Evolutionary conservation across 2,888 invertebrate species (phyloP).

Genomic region (Clusia tigrina): DNA sequence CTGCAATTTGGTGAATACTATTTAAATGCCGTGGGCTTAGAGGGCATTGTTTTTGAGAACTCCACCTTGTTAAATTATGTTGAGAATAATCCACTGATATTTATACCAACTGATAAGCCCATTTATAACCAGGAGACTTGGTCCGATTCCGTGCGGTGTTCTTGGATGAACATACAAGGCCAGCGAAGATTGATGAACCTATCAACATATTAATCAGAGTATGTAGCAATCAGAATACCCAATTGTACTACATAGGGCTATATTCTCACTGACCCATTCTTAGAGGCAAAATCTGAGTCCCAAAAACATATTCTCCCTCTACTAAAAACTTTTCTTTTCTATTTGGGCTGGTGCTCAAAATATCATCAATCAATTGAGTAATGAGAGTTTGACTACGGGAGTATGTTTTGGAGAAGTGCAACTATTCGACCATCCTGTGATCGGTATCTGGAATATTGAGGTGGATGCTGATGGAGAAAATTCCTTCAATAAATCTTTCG

Average conservation of each 20-base stretch:
- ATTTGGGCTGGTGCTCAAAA: constrained; percentile 79
- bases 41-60: constrained; percentile 77
- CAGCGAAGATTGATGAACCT: constrained; percentile 63
- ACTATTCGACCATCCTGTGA: constrained; percentile 81
- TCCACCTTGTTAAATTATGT: constrained; percentile 77
- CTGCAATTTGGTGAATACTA: constrained; percentile 50
- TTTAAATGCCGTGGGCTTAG: constrained; percentile 67
- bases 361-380: constrained; percentile 81
- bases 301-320: no score
- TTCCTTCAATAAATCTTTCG: constrained; percentile 51
- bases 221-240: constrained; percentile 24
- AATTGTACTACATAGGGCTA: neutral
- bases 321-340: neutral
- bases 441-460: constrained; percentile 88
- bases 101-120: constrained; percentile 91
- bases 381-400: constrained; percentile 74
- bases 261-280: no score
- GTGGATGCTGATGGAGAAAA: constrained; percentile 66
- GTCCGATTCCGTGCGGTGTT: constrained; percentile 79
- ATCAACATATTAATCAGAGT: constrained; percentile 49
- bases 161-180: constrained; percentile 76
- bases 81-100: constrained; percentile 74
- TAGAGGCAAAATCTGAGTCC: no score
- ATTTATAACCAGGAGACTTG: constrained; percentile 85
- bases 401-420: constrained; percentile 79